Conservation (phyloP, 2,797 vertebrate species). For the Enteromius trimaculatus region DNA sequence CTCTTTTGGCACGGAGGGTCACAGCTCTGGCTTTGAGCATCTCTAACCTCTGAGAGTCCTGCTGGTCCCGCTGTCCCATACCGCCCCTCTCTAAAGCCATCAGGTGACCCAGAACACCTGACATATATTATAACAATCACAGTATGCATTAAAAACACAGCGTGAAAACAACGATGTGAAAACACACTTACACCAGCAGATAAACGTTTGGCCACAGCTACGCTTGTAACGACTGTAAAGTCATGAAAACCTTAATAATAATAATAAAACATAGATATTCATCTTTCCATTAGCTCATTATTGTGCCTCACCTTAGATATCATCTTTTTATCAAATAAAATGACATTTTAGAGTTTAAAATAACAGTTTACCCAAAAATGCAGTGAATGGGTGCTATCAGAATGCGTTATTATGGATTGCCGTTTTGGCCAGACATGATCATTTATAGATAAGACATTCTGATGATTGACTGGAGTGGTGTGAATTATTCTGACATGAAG, state of each 20-base stretch:
- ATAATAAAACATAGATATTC: neutral
- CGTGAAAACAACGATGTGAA: neutral
- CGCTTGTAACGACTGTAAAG: neutral
- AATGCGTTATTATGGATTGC: neutral
- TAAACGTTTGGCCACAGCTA: neutral
- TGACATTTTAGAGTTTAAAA: neutral
- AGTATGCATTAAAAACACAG: neutral
- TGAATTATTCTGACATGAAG: too few species aligned
- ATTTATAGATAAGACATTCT: neutral
- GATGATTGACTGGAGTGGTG: too few species aligned
- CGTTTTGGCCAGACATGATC: neutral
- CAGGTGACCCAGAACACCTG: slow-evolving; percentile 82
- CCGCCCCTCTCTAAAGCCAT: slow-evolving; percentile 73
- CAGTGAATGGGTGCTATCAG: neutral
- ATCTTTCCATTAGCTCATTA: neutral
- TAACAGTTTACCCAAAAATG: neutral
- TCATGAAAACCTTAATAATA: neutral
- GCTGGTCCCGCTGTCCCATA: slow-evolving; percentile 37
- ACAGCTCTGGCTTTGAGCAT: slow-evolving; percentile 65
- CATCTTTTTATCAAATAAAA: neutral
- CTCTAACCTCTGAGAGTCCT: slow-evolving; percentile 59
- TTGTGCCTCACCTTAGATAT: too few species aligned
- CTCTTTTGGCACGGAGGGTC: slow-evolving; percentile 73
- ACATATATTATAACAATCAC: neutral
- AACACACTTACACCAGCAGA: neutral